Base-by-base conservation (phyloP, 2,888 invertebrate genomes). In the Brenthis daphne region DNA sequence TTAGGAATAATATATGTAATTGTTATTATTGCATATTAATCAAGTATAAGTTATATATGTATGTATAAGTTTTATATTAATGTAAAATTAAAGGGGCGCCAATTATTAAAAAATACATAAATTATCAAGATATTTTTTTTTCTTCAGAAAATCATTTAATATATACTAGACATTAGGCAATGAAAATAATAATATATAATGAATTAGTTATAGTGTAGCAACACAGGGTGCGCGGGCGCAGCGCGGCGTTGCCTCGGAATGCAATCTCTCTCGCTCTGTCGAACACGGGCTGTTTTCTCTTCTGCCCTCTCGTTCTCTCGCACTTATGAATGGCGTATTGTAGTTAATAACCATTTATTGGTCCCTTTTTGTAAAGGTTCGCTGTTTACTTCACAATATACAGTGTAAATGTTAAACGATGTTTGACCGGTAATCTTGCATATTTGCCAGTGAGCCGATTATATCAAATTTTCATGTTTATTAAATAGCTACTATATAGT, bases 181-280 rank as follows among this genome's bases (percentile, higher is more conserved):
- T 5, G 37, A 37, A 63, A n/a, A 16, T 14, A 11, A 37, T 12
- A n/a, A 33, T 11, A 16, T 20, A 14, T 53, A 43, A 53, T 16
- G 14, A 43, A 0, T 8, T 50, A 56, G 60, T 64, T 56, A 53
- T 33, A 57, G 20, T 48, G 61, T 70, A 64, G 74, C 77, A 81
- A 80, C 71, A 79, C 74, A 67, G 65, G 71, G 68, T 72, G 75
- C 76, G 77, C 77, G 73, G 72, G 77, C 77, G 78, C 77, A 72
- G 66, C 74, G 76, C 73, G 75, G 73, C 80, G 77, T 80, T 77
- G 82, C 78, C 75, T 75, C 67, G 90, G 91, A 90, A 92, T 91
- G 90, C 92, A 90, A 90, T 90, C 89, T 89, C 85, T 85, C 87
- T 90, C 82, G 84, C 90, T 90, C 90, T 88, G 87, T 90, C 90